A percentile compares a stretch with the other conserved stretches of the same genome.
Conservation (phyloP, 2,888 invertebrate species). For the Atrina japonica region DNA sequence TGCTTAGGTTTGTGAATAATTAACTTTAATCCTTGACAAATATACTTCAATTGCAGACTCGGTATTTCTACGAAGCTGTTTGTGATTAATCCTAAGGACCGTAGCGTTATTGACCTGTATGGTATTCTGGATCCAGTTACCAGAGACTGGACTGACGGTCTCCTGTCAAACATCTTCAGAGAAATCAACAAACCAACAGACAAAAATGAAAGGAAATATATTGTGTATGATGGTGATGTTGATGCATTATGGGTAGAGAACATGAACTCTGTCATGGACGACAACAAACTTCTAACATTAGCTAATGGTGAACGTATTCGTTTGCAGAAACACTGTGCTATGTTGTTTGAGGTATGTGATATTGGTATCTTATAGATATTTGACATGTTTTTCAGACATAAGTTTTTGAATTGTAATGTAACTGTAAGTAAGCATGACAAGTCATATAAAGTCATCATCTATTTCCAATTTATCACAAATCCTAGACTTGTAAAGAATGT, state of each 20-base stretch:
- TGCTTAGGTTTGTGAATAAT: too few species aligned
- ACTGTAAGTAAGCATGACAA: too few species aligned
- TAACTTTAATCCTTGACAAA: too few species aligned
- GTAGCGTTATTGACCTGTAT: constrained; percentile 93
- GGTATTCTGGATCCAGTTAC: constrained; percentile 92
- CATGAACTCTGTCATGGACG: constrained; percentile 98
- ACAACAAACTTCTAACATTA: constrained; percentile 92
- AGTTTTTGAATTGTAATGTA: too few species aligned
- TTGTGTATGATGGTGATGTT: constrained; percentile 95
- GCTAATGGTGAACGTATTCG: constrained; percentile 95
- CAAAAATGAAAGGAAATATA: constrained; percentile 89
- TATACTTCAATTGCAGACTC: constrained; percentile 83
- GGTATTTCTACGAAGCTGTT: constrained; percentile 90
- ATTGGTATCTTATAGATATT: not conserved
- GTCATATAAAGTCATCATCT: too few species aligned
- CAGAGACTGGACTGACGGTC: constrained; percentile 95
- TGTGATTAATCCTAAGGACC: constrained; percentile 93
- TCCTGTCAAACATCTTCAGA: constrained; percentile 94
- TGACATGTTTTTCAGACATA: too few species aligned
- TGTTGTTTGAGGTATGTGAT: constrained; percentile 89
- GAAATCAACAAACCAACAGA: constrained; percentile 91
- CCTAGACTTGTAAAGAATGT: too few species aligned
- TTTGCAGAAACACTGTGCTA: constrained; percentile 89
- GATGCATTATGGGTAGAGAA: constrained; percentile 98
- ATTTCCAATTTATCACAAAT: too few species aligned